These are phyloP conservation scores for Proteles cristata DNA, from an alignment of 2,113 vertebrate genomes.

Conservation along the genomic window DNA sequence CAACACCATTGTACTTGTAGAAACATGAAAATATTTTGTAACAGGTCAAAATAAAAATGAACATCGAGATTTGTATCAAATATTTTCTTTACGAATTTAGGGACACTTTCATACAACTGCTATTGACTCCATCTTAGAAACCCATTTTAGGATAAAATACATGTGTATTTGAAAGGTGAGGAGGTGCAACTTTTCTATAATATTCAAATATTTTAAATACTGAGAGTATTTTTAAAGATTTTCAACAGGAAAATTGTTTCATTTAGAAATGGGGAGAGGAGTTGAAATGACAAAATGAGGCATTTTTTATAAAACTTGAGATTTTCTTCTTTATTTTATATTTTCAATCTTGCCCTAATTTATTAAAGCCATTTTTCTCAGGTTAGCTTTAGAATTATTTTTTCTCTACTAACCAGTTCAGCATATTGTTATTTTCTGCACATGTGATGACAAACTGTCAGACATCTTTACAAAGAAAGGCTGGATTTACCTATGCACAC, in stretches of 20 bases:
- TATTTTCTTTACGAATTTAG: not conserved
- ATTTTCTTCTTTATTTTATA: slow-evolving; percentile 49
- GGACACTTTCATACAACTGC: not conserved
- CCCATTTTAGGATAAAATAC: slow-evolving; percentile 30
- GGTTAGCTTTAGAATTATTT: slow-evolving; percentile 28
- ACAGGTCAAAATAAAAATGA: slow-evolving; percentile 33
- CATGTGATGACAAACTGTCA: not conserved
- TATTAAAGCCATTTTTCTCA: not conserved
- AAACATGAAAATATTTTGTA: not conserved
- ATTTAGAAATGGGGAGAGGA: not conserved
- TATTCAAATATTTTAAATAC: not conserved
- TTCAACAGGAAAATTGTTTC: not conserved
- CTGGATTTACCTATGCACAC: slow-evolving; percentile 26
- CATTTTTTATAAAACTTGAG: not conserved
- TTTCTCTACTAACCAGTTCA: not conserved
- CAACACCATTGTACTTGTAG: not conserved
- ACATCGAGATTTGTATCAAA: not conserved
- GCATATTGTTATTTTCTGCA: slow-evolving; percentile 42
- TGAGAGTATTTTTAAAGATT: not conserved
- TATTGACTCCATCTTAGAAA: not conserved
- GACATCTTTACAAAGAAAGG: slow-evolving; percentile 46
- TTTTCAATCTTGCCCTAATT: slow-evolving; percentile 32
- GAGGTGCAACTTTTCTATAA: not conserved
- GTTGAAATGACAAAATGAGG: not conserved
- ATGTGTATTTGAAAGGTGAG: not conserved